Base-by-base conservation (phyloP, 2,113 vertebrate genomes). In the Thunnus thynnus region DNA sequence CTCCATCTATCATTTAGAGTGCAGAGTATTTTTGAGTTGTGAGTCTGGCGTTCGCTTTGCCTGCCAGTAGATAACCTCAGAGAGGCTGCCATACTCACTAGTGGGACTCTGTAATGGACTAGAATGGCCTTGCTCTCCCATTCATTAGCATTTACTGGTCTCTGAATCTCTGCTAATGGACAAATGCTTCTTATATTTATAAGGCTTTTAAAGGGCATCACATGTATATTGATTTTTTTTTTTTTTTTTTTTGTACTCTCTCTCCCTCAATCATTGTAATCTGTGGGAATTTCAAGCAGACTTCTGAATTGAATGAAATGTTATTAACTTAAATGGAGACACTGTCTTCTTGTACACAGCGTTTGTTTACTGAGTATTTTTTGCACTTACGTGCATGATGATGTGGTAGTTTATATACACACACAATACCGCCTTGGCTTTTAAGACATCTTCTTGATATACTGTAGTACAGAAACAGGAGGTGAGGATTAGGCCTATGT, bases 111-210 rank as follows among this genome's bases (percentile, higher is more conserved):
- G 93, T 96, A 96, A 96, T 96, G 95, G 95, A 95, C 93, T 92
- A 63, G 81, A 95, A 95, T 95, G 91, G 93, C 93, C 93, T 94
- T 85, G 91, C 89, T 69, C 86, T 86, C 85, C 90, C 89, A 89
- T 92, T 94, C 91, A 95, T 95, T 96, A 95, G 92, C 94, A 94
- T 96, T 94, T 93, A 89, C 91, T 94, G 91, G 88, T 93, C 90
- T 92, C 88, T 82, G 83, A 94, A 91, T 91, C 90, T 91, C 91
- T 88, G 78, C 93, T 96, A 95, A 95, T 95, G 94, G 94, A 93
- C 88, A 93, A 94, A 93, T 93, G 92, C 89, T 87, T 91, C 90
- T 93, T 92, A 92, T 94, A 95, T 94, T 95, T 95, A 94, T 94
- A 94, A 95, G 93, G 94, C 95, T 96, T 95, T 95, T 94, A 95